phyloP scores from a whole-genome alignment of 1,140 invertebrate genomes.

The Drosophila arawakana region DNA sequence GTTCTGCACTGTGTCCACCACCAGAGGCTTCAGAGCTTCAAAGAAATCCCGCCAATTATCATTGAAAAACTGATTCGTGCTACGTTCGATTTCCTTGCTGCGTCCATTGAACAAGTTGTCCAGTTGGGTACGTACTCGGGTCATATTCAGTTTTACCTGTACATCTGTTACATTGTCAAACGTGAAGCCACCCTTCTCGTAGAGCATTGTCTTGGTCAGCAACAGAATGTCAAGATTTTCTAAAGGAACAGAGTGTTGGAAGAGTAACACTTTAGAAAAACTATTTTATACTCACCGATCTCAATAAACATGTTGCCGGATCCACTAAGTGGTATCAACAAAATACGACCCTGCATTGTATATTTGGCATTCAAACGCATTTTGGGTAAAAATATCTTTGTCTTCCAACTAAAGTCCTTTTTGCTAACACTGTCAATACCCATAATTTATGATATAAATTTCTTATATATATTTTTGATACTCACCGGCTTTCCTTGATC shows the following conservation, averaged over 20 bases:
- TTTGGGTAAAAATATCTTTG: slow-evolving; percentile 87
- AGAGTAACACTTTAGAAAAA: neutral
- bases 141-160: slow-evolving; percentile 86
- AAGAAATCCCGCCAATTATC: slow-evolving; percentile 88
- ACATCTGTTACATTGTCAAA: slow-evolving; percentile 88
- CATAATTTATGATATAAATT: neutral
- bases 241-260: slow-evolving; percentile 52
- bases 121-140: slow-evolving; percentile 55
- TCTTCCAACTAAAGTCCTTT: slow-evolving; percentile 88
- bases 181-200: slow-evolving; percentile 86
- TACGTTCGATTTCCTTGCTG: slow-evolving; percentile 86
- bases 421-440: slow-evolving; percentile 85
- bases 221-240: slow-evolving; percentile 87
- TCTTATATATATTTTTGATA: neutral
- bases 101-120: slow-evolving; percentile 76
- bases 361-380: slow-evolving; percentile 89
- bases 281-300: slow-evolving; percentile 85
- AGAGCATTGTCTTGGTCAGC: slow-evolving; percentile 87
- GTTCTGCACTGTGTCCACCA: slow-evolving; percentile 87
- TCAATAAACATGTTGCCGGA: slow-evolving; percentile 89
- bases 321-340: slow-evolving; percentile 89
- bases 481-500: slow-evolving; percentile 86
- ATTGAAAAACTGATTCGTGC: slow-evolving; percentile 89
- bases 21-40: slow-evolving; percentile 87
- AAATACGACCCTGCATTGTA: slow-evolving; percentile 88